Base-by-base conservation (phyloP, 2,113 vertebrate species). In the Phodopus roborovskii region DNA sequence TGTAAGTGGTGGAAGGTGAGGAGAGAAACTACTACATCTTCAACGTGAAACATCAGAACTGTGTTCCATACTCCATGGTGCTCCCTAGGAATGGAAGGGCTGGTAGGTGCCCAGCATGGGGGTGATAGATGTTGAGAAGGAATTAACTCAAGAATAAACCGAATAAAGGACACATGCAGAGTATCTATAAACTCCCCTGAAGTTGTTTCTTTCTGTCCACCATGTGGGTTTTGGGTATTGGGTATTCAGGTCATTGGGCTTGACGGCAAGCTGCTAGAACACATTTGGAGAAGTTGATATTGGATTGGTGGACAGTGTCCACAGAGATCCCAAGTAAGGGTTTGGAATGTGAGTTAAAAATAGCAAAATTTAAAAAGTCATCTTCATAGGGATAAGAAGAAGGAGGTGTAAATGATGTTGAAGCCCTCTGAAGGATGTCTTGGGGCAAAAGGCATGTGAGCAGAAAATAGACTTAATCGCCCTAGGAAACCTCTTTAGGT, bases 321-420 rank as follows among this genome's bases (percentile, higher is more conserved):
- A 64, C 48, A 90, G 90, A 94, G 66, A 95, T 26, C 42, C 62
- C 53, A 73, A 73, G n/a, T 45, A 42, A 92, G 50, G n/a, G 50
- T 17, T 73, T 62, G 66, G 42, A 48, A 45, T n/a, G 48, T 66
- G 71, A 84, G 20, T 88, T 96, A 90, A 86, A 95, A 86, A 53
- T 56, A 89, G 56, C 42, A 95, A 81, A 56, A 7, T n/a, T 10
- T 50, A 28, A 28, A 68, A 84, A 88, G 79, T 36, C 50, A 20
- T 64, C 28, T 86, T 95, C 93, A 71, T 8, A 58, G 81, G 62
- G n/a, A 42, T 3, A 19, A 96, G 22, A 8, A 73, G 64, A 88
- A 39, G 70, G 39, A 66, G 19, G 20, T 56, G 11, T 74, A 82
- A 92, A 90, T 2, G 56, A 30, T n/a, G 4, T 45, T 5, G 9